Base-by-base conservation (phyloP, 2,797 vertebrate species). In the Lutjanus argentimaculatus region DNA sequence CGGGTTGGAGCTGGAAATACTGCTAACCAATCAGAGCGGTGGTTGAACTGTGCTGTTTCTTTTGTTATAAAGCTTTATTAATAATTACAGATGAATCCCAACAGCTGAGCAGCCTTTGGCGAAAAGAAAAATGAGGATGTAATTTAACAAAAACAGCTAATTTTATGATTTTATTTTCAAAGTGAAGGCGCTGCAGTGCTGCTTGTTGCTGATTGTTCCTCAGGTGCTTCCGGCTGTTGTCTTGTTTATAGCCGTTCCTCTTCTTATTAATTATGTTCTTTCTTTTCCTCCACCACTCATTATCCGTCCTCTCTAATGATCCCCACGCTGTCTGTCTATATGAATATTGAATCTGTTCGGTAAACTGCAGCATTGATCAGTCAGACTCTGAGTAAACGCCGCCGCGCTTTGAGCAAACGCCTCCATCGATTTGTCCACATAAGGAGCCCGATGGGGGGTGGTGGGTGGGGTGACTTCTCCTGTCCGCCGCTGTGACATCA, bases 321-420 rank as follows among this genome's bases (percentile, higher is more conserved):
- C 16, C 12, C 52, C 8, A 21, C 3, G 17, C 46, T 0, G 58
- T 70, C 25, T 11, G 74, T 64, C 46, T 30, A 30, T 55, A 10
- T 75, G 72, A 80, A 77, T 48, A 61, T 87, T 40, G 61, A 72
- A 89, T 62, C 69, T 86, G 67, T 13, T 75, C 53, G 16, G 86
- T 81, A 77, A 86, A 86, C 82, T 43, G 48, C 30, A 10, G 7
- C 8, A 86, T 88, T 76, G 87, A 89, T 88, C 82, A 58, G 51
- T 43, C 51, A 1, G 69, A 62, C 65, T 67, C 80, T 71, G 80
- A 85, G 86, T 82, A 83, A 88, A 92, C 88, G 67, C 63, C 21
- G 73, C 72, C 15, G 43, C 43, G 16, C 82, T 87, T 25, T 83
- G 78, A 79, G 76, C 79, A 85, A 92, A 92, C 84, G 52, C 25